A percentile compares a stretch with the other conserved stretches of the same genome.
Evolutionary conservation across 2,888 invertebrate species (phyloP).

Genomic region (Pimpla rufipes): DNA sequence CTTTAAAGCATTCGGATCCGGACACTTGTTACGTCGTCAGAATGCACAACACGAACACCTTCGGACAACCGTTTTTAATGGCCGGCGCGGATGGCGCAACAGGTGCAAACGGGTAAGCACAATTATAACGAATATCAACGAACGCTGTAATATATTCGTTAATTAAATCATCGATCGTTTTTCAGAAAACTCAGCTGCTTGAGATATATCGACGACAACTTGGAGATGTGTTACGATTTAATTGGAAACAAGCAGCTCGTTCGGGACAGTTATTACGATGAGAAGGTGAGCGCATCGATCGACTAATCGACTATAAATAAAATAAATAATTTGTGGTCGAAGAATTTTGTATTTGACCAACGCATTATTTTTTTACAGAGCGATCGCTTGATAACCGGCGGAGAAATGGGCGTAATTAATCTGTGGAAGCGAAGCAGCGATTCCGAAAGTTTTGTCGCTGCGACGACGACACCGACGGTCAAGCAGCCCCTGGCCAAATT

Average conservation of each 20-base stretch:
- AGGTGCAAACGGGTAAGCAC: slow-evolving; percentile 86
- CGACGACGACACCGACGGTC: slow-evolving; percentile 37
- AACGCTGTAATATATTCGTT: slow-evolving; percentile 58
- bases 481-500: slow-evolving; percentile 59
- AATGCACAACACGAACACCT: slow-evolving; percentile 85
- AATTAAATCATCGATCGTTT: slow-evolving; percentile 70
- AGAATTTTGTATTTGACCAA: slow-evolving; percentile 3
- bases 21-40: slow-evolving; percentile 90
- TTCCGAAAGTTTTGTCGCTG: slow-evolving; percentile 49
- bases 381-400: slow-evolving; percentile 89
- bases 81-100: slow-evolving; percentile 88
- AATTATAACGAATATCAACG: neutral
- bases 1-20: slow-evolving; percentile 86
- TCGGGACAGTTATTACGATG: slow-evolving; percentile 89
- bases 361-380: slow-evolving; percentile 84
- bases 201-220: slow-evolving; percentile 85
- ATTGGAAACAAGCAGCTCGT: slow-evolving; percentile 90
- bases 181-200: slow-evolving; percentile 83
- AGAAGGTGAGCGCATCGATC: slow-evolving; percentile 86
- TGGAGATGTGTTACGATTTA: slow-evolving; percentile 87
- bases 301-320: neutral
- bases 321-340: slow-evolving; percentile 47
- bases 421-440: slow-evolving; percentile 87
- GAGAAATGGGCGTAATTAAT: slow-evolving; percentile 90
- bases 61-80: slow-evolving; percentile 87